These are phyloP conservation scores for Xylota segnis DNA, from an alignment of 2,888 invertebrate genomes.

Conservation along the genomic window DNA sequence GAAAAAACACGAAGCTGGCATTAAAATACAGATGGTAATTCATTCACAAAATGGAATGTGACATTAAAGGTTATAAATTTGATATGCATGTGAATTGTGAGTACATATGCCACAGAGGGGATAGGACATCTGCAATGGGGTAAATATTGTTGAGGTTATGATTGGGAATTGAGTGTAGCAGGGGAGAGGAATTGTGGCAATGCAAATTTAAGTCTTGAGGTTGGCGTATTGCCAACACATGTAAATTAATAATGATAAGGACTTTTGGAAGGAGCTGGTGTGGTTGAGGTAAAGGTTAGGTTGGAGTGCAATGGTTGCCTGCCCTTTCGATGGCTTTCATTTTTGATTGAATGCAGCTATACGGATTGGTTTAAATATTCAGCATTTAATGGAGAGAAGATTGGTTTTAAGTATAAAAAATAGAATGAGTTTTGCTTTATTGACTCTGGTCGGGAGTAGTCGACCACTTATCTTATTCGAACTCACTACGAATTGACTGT, in stretches of 20 bases:
- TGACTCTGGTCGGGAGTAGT: too few relatives aligned
- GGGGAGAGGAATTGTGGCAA: not conserved
- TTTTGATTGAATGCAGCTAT: too few relatives aligned
- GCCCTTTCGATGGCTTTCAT: not conserved
- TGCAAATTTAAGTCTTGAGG: not conserved
- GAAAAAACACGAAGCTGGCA: constrained; percentile 7
- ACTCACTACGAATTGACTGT: too few relatives aligned
- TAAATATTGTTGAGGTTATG: not conserved
- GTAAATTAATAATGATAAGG: constrained; percentile 5
- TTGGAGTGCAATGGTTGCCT: not conserved
- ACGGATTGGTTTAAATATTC: too few relatives aligned
- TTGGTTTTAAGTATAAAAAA: too few relatives aligned
- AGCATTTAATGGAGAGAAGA: too few relatives aligned
- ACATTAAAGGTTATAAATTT: constrained; percentile 36
- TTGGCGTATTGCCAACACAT: not conserved
- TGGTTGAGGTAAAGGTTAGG: not conserved
- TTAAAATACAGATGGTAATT: constrained; percentile 23
- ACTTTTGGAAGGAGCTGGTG: not conserved
- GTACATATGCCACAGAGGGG: constrained; percentile 6
- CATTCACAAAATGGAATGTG: constrained; percentile 38
- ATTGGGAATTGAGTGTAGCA: not conserved
- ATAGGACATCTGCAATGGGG: constrained; percentile 10
- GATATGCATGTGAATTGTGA: not conserved
- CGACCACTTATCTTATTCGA: too few relatives aligned
- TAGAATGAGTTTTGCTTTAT: too few relatives aligned